A percentile compares a stretch with the other conserved stretches of the same genome.
phyloP scores from a whole-genome alignment of 2,113 vertebrate species.

The Mirounga angustirostris region DNA sequence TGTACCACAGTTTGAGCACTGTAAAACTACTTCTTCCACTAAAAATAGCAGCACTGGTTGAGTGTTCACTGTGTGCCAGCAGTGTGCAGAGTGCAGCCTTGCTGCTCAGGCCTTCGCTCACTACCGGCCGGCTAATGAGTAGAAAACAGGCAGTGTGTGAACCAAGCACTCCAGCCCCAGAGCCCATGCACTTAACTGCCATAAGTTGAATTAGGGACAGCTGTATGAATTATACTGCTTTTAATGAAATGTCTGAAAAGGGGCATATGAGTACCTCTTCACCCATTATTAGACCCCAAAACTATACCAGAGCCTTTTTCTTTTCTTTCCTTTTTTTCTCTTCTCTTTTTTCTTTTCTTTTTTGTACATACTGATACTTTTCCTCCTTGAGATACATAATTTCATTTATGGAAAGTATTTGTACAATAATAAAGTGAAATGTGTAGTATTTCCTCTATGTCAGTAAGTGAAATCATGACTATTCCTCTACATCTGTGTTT shows the following conservation, averaged over 20 bases:
- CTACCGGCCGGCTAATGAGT: not conserved
- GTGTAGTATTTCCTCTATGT: not conserved
- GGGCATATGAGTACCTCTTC: not conserved
- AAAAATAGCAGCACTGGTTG: too few species aligned
- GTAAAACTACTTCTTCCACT: not conserved
- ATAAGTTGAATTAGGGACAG: not conserved
- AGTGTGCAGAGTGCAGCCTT: not conserved
- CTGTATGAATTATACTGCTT: not conserved
- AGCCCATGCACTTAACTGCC: not conserved
- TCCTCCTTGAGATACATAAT: not conserved
- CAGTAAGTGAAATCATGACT: slow-evolving; percentile 2
- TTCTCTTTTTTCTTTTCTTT: not conserved
- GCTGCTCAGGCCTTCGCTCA: not conserved
- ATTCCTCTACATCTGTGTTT: not conserved
- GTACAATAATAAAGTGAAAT: not conserved
- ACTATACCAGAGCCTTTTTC: not conserved
- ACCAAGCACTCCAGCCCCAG: not conserved
- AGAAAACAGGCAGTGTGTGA: not conserved
- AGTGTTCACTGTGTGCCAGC: not conserved
- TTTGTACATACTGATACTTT: not conserved
- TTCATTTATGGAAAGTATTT: slow-evolving; percentile 20
- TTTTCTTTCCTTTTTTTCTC: not conserved
- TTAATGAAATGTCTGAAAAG: not conserved
- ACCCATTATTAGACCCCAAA: not conserved
- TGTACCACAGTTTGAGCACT: not conserved